Evolutionary conservation across 2,113 vertebrate genomes (phyloP), one percentile per base, ranked within the genome.

Genomic region (Eptesicus fuscus): DNA sequence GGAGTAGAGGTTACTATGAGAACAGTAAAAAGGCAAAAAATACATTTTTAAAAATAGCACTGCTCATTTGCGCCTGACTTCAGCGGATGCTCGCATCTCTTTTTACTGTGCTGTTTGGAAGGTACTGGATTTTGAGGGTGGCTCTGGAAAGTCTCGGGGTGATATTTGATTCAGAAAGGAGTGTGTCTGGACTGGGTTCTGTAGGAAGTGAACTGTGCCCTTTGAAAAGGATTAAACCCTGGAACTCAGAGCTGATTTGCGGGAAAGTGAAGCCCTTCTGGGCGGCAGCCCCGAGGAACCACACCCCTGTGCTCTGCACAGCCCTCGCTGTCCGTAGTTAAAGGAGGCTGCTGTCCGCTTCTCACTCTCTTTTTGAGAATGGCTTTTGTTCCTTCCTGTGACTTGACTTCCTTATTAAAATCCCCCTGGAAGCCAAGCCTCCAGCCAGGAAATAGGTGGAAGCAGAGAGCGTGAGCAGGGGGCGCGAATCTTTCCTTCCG

Each of bases 201-300:
- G 40, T 49, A 73, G 85, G 89, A 80, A 89, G 35, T 84, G 88
- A 90, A 56, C 77, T 78, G 0, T 69, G 74, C 86, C 77, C 61
- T 63, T 82, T 65, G 61, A 67, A 87, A 94, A 73, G 94, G 95
- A 83, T 95, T 91, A 93, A 91, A 71, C 56, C 47, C 61, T 35
- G 83, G 86, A 67, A 47, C 82, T 87, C 80, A 32, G n/a, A 59
- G 79, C 87, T 30, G 83, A 51, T 84, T 70, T 74, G 86, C 73
- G 37, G 51, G 25, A 25, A 78, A 90, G 35, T 3, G 83, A 63
- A 12, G 13, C 28, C 14, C n/a, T 65, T 25, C 32, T 28, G 63
- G 87, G 42, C 80, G 84, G 80, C 76, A 47, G 70, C 88, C 35
- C 22, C 3, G 76, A 53, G 42, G 91, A 35, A 1, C 69, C 44